phyloP scores from a whole-genome alignment of 2,113 vertebrate genomes.

The Plecturocebus donacophilus region DNA sequence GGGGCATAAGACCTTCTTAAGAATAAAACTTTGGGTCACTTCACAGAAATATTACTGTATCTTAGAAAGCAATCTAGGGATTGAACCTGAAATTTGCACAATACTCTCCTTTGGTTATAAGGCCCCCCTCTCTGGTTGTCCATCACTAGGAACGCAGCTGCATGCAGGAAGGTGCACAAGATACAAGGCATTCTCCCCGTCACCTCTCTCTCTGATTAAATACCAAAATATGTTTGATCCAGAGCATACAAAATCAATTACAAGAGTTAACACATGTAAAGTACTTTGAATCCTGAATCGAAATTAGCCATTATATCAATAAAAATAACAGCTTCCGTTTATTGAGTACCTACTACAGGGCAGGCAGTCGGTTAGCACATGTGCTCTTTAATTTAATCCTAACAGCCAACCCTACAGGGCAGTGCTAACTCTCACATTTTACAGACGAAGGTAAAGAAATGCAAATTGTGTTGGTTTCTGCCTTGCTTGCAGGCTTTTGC shows the following conservation, averaged over 20 bases:
- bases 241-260: conserved; percentile 37
- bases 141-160: not conserved
- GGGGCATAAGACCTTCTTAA: not conserved
- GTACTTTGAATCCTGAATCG: conserved; percentile 55
- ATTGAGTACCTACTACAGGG: not conserved
- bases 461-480: conserved; percentile 54
- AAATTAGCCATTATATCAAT: conserved; percentile 61
- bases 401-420: conserved; percentile 12
- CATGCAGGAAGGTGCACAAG: not conserved
- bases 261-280: conserved; percentile 39
- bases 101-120: not conserved
- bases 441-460: conserved; percentile 48
- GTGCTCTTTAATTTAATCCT: conserved; percentile 42
- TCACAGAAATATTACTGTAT: not conserved
- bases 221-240: not conserved
- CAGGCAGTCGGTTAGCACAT: not conserved
- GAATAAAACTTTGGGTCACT: conserved; percentile 2
- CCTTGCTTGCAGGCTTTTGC: conserved; percentile 49
- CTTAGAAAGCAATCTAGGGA: not conserved
- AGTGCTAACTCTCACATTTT: conserved; percentile 22
- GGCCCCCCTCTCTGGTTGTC: not conserved
- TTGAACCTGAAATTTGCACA: not conserved
- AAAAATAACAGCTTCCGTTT: conserved; percentile 50
- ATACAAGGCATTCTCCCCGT: not conserved
- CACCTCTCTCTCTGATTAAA: not conserved